Conservation (phyloP, 2,888 invertebrate genomes). For the Apotomis capreana region DNA sequence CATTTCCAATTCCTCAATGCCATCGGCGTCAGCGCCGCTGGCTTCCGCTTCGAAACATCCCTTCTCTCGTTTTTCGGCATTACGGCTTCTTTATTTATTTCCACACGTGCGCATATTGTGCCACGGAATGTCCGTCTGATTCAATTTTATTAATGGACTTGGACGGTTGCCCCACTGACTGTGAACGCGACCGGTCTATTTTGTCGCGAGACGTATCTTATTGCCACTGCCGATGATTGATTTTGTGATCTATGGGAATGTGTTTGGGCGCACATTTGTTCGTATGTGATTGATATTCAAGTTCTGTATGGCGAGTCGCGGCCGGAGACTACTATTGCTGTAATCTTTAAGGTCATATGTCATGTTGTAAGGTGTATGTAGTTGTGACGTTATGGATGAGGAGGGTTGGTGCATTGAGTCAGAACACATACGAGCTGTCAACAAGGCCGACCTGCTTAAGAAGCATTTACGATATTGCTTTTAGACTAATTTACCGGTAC, state of each 20-base stretch:
- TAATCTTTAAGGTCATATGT: constrained; percentile 6
- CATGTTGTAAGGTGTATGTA: background rate
- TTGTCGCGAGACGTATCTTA: constrained; percentile 68
- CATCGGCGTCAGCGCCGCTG: background rate
- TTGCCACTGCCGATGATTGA: constrained; percentile 54
- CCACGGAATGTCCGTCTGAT: constrained; percentile 80
- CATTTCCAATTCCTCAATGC: too few relatives aligned
- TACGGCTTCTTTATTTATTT: constrained; percentile 66
- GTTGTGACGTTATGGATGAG: background rate
- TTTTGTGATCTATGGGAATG: constrained; percentile 58
- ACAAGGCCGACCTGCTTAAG: constrained; percentile 68
- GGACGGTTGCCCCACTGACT: constrained; percentile 82
- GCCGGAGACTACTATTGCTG: constrained; percentile 52
- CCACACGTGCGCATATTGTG: constrained; percentile 78
- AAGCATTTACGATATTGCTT: constrained; percentile 71
- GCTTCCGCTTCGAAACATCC: constrained; percentile 13
- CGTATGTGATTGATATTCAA: constrained; percentile 49
- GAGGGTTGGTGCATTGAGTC: constrained; percentile 68
- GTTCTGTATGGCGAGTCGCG: constrained; percentile 52
- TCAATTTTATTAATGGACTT: constrained; percentile 84
- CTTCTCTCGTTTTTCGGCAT: constrained; percentile 32
- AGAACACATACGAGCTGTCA: constrained; percentile 66
- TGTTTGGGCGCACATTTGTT: constrained; percentile 59
- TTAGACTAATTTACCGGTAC: constrained; percentile 71
- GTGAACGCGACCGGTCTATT: constrained; percentile 73